Evolutionary conservation across 2,113 vertebrate genomes (phyloP).

Genomic region (Charadrius vociferus): DNA sequence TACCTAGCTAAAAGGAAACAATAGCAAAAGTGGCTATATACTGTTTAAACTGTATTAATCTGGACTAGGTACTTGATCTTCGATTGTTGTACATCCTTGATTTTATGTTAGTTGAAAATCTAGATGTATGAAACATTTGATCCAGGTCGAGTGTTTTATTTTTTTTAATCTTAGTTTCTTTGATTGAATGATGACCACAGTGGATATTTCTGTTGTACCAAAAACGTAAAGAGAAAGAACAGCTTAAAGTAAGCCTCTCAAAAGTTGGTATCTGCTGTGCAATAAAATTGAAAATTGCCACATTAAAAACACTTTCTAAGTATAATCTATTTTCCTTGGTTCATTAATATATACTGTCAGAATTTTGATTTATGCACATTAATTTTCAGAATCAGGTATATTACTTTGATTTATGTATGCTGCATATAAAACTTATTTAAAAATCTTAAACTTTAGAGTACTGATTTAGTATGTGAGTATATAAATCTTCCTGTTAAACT

Average conservation of each 20-base stretch:
- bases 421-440: slow-evolving; percentile 66
- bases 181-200: not conserved
- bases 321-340: slow-evolving; percentile 54
- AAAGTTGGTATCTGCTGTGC: not conserved
- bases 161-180: not conserved
- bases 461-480: slow-evolving; percentile 63
- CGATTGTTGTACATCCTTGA: not conserved
- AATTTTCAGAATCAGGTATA: slow-evolving; percentile 66
- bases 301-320: slow-evolving; percentile 44
- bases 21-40: not conserved
- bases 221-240: not conserved
- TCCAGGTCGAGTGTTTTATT: not conserved
- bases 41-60: not conserved
- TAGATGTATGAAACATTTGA: not conserved
- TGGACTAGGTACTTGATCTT: not conserved
- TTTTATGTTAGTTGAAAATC: not conserved
- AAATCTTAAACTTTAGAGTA: slow-evolving; percentile 65
- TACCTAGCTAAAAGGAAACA: not conserved
- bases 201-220: not conserved
- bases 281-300: slow-evolving; percentile 30
- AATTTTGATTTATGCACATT: slow-evolving; percentile 65
- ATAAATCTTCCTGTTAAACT: slow-evolving; percentile 72
- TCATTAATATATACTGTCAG: slow-evolving; percentile 63
- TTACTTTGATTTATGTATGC: slow-evolving; percentile 64
- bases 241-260: slow-evolving; percentile 17